Base-by-base conservation (phyloP, 1,140 invertebrate species). In the Schmidtea mediterranea region DNA sequence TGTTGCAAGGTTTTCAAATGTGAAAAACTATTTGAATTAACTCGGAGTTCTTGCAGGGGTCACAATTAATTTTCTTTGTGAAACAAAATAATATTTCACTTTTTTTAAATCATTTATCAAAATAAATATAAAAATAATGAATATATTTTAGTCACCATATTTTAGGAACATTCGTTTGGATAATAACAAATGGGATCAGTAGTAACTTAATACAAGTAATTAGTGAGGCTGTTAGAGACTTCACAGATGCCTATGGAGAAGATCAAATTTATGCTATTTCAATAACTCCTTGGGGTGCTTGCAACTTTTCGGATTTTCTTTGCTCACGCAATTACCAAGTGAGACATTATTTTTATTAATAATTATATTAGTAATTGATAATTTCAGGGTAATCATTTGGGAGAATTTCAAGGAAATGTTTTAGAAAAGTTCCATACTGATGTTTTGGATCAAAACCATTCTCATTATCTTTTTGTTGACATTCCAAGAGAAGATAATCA, bases 401-500 rank as follows among this genome's bases (percentile, higher is more conserved):
- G 56, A 5, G 16, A 51, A 22, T 63, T 62, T 51, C 51, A 32
- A 6, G 10, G 10, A 32, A 32, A 52, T 19, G 54, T 58, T 12
- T 41, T 48, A 8, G 50, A 53, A 12, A 46, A 56, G 5, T 43
- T 40, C 24, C 50, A 48, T n/a, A 13, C 24, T 0, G 52, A 53
- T 13, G 49, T 57, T 37, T 55, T 70, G 1, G 64, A 69, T 57
- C 62, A 61, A 1, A 66, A 69, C 51, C 68, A 70, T 54, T 59
- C 67, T 1, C 67, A 70, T 53, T 70, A 69, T 52, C 61, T 70
- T 12, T 52, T 70, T 41, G 64, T 69, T 12, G 68, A 70, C 52
- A 61, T 69, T 56, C 26, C 26, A 32, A 65, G 65, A 0, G 62
- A 59, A 36, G 52, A 59, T 40, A 54, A 58, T 23, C 49, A 56